Evolutionary conservation across 1,140 invertebrate genomes (phyloP).

Genomic region (Aphaenogaster rudis): DNA sequence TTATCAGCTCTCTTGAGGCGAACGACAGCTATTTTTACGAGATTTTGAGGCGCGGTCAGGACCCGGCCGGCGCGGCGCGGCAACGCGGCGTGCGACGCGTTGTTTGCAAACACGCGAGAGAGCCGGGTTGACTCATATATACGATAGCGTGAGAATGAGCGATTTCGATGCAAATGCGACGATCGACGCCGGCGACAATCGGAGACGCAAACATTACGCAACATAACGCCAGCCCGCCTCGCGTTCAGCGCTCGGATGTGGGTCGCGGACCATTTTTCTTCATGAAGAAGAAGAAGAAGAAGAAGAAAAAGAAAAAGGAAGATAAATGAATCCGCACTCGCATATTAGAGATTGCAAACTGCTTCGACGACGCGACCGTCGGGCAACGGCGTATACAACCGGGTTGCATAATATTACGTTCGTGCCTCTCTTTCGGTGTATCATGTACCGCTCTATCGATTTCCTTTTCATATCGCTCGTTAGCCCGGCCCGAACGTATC

Average conservation of each 20-base stretch:
- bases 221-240: neutral
- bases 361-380: neutral
- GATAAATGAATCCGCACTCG: neutral
- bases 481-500: slow-evolving; percentile 37
- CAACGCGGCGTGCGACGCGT: neutral
- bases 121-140: neutral
- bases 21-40: slow-evolving; percentile 50
- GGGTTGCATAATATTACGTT: slow-evolving; percentile 62
- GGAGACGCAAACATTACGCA: slow-evolving; percentile 19
- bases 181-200: neutral
- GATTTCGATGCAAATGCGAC: slow-evolving; percentile 16
- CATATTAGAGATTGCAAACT: neutral
- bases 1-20: slow-evolving; percentile 49
- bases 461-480: slow-evolving; percentile 62
- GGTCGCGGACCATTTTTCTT: too few species aligned
- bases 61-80: neutral
- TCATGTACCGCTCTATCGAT: slow-evolving; percentile 69
- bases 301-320: neutral
- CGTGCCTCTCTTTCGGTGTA: slow-evolving; percentile 40
- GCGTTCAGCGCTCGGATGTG: neutral
- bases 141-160: neutral
- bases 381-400: slow-evolving; percentile 4
- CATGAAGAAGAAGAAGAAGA: neutral
- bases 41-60: slow-evolving; percentile 21
- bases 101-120: slow-evolving; percentile 39